phyloP scores from a whole-genome alignment of 1,140 invertebrate genomes.

The Dinothrombium tinctorium region DNA sequence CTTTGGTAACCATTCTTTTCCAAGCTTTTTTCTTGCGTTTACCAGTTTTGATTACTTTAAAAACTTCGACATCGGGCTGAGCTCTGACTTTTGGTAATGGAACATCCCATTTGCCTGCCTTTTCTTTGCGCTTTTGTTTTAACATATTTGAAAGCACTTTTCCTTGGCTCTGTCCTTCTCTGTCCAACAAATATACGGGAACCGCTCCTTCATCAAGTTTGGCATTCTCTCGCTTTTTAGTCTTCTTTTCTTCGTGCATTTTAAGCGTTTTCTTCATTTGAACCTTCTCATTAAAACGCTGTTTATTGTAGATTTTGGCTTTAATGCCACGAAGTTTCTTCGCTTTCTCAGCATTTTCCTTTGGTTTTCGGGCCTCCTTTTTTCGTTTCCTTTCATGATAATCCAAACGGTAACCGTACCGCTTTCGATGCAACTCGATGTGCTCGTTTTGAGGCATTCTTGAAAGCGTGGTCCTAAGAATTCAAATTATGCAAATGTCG shows the following conservation, averaged over 20 bases:
- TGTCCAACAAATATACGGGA: constrained; percentile 85
- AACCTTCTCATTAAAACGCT: constrained; percentile 89
- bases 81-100: constrained; percentile 94
- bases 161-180: constrained; percentile 73
- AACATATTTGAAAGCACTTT: constrained; percentile 98
- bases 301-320: constrained; percentile 91
- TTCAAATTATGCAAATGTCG: too few species aligned
- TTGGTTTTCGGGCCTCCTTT: constrained; percentile 70
- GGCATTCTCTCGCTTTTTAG: constrained; percentile 33
- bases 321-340: constrained; percentile 79
- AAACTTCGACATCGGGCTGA: constrained; percentile 92
- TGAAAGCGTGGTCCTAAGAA: too few species aligned
- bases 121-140: constrained; percentile 98
- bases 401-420: constrained; percentile 82
- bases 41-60: constrained; percentile 78
- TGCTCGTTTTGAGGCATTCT: constrained; percentile 99
- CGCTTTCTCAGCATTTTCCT: constrained; percentile 68
- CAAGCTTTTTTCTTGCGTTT: constrained; percentile 89
- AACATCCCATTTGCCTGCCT: constrained; percentile 98
- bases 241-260: constrained; percentile 63
- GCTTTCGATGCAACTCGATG: constrained; percentile 88
- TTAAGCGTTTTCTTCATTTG: constrained; percentile 97
- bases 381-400: constrained; percentile 94
- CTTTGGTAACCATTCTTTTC: constrained; percentile 99
- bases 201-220: constrained; percentile 65